Evolutionary conservation across 2,888 invertebrate species (phyloP), one percentile per base, ranked within the genome.

Genomic region (Diploptera punctata): DNA sequence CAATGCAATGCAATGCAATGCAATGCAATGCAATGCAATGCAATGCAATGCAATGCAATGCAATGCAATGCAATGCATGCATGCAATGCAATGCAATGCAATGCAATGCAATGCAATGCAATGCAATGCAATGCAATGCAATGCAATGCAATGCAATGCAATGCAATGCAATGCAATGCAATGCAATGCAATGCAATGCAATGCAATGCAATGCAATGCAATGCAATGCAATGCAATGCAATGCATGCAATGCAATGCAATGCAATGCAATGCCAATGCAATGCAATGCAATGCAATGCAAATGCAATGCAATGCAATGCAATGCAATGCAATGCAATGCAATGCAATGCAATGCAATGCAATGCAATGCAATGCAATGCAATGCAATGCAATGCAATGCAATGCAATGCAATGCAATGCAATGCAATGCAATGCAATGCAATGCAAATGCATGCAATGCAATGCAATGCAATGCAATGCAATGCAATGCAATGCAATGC

Each of bases 141-240:
- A 21, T 65, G 65, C 65, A 65, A 33, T 38, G 65, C 38, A 38
- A 33, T 65, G 38, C 38, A 65, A 33, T 65, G 65, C 38, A 65
- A 19, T 65, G 65, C 21, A 38, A 21, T 65, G n/a, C 38, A 31
- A 31, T 31, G 26, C 38, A n/a, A n/a, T n/a, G n/a, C n/a, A n/a
- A n/a, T n/a, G n/a, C n/a, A n/a, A 13, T 38, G 5, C 33, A 62
- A 31, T 24, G 61, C 4, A 61, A 61, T 61, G 13, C 26, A 29
- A 29, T 61, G n/a, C 4, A 61, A 26, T 60, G 19, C 9, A 60
- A 26, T 21, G 60, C 60, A 60, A 26, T 60, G 24, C 60, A 60
- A 26, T 60, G 60, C 60, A 60, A 26, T 60, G 60, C 60, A 21
- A n/a, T 61, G 19, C 26, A 29, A 29, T 24, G n/a, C n/a, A n/a